Evolutionary conservation across 1,140 invertebrate species (phyloP), one percentile per base, ranked within the genome.

Genomic region (Lepidurus arcticus): DNA sequence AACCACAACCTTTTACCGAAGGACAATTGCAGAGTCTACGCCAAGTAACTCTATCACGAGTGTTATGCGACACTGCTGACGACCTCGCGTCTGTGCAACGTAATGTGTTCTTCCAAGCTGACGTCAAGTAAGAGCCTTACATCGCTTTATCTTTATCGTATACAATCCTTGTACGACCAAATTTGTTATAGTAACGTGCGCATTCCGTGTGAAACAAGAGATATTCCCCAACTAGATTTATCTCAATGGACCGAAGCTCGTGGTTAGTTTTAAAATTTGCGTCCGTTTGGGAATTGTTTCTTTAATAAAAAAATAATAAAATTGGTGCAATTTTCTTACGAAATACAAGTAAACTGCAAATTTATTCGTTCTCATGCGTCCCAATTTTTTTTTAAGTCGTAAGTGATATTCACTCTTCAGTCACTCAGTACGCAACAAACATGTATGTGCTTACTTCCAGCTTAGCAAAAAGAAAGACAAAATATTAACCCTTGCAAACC

Each of bases 21-120:
- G 88, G 82, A 34, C 89, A 90, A 85, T 83, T 89, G 78, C 81
- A 85, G 7, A 85, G 89, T 83, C 86, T 90, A 73, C 82, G 86
- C 44, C 88, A 88, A 81, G 82, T 86, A 6, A 87, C 85, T 78
- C 81, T 90, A 42, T 84, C 88, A 11, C 80, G 88, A 34, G 82
- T 90, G 13, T 79, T 90, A 42, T 90, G 89, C 81, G 88, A 89
- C 83, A 89, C 88, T 80, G 85, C 86, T 6, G 88, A 89, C 80
- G 84, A 87, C 73, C 84, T 89, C 76, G 81, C 83, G 11, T 81
- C 84, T 2, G 86, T 88, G 76, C 88, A 89, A 81, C 88, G 87
- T 10, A 82, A 88, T 26, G 87, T 85, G 7, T 88, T 89, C 80
- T 82, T 87, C 73, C 83, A 84, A 79, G 83, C 85, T 47, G 85